A percentile compares a stretch with the other conserved stretches of the same genome.
phyloP scores from a whole-genome alignment of 2,113 vertebrate genomes.

The Paracanthobrama guichenoti region DNA sequence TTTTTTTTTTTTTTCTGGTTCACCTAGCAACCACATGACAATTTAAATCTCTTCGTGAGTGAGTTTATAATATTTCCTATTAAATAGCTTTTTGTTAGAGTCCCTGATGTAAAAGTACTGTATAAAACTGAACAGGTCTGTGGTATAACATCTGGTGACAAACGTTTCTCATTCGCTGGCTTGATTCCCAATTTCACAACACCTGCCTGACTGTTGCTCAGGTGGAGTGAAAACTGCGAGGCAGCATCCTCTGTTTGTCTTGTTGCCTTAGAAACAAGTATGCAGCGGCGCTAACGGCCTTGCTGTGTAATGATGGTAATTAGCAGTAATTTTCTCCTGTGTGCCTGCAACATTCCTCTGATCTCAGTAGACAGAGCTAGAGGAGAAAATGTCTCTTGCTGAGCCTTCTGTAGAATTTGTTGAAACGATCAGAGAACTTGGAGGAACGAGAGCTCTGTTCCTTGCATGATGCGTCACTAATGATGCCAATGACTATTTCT shows the following conservation, averaged over 20 bases:
- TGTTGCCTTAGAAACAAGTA: slow-evolving; percentile 41
- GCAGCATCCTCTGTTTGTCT: background rate
- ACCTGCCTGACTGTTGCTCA: slow-evolving; percentile 17
- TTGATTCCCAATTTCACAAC: slow-evolving; percentile 8
- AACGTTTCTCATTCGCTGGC: background rate
- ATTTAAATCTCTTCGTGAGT: too few species aligned
- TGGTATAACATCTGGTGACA: slow-evolving; percentile 7
- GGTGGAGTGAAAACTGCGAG: slow-evolving; percentile 12
- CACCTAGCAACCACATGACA: background rate
- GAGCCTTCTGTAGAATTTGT: slow-evolving; percentile 16
- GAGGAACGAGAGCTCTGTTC: slow-evolving; percentile 7
- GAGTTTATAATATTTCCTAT: background rate
- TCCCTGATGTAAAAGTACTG: background rate
- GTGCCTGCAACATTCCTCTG: slow-evolving; percentile 20
- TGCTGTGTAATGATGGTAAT: slow-evolving; percentile 65
- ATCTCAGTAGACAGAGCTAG: slow-evolving; percentile 16
- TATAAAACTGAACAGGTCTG: background rate
- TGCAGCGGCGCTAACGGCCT: slow-evolving; percentile 63
- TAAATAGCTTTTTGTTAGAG: background rate
- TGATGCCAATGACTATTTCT: slow-evolving; percentile 2
- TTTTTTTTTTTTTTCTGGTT: background rate
- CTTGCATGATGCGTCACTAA: background rate
- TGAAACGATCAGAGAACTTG: background rate
- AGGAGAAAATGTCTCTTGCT: slow-evolving; percentile 24
- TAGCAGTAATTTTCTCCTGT: slow-evolving; percentile 55